A percentile compares a stretch with the other conserved stretches of the same genome.
Conservation (phyloP, 2,888 invertebrate genomes). For the Tiphia femorata region DNA sequence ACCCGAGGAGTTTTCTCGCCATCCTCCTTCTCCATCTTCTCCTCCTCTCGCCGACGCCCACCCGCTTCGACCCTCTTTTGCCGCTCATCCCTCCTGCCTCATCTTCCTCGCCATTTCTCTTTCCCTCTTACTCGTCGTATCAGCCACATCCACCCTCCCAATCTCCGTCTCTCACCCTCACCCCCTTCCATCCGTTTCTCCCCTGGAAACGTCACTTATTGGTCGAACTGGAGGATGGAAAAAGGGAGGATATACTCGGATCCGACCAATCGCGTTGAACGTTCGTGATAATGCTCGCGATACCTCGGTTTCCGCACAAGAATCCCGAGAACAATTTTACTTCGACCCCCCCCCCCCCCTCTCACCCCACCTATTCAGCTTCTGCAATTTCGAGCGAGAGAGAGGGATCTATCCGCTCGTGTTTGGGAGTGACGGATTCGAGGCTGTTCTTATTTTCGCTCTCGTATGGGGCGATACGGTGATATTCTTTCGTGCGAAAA, state of each 20-base stretch:
- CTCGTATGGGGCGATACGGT: no score
- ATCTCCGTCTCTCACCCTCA: constrained; percentile 9
- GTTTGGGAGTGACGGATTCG: no score
- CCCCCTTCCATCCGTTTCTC: constrained; percentile 22
- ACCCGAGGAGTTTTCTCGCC: constrained; percentile 38
- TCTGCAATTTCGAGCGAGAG: no score
- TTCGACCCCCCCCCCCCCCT: no score
- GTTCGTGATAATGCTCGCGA: constrained; percentile 37
- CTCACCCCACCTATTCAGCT: no score
- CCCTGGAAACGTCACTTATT: constrained; percentile 58
- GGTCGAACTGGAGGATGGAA: constrained; percentile 45
- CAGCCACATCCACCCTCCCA: no score
- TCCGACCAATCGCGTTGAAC: constrained; percentile 48
- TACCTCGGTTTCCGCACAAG: constrained; percentile 32
- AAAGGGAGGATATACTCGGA: constrained; percentile 45
- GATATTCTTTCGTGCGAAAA: no score
- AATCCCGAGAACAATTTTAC: no score
- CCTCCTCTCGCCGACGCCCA: constrained; percentile 7
- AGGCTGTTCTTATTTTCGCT: no score
- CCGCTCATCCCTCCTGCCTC: constrained; percentile 5
- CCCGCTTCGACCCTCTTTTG: constrained; percentile 15
- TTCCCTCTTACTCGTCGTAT: constrained; percentile 3
- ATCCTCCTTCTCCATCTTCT: constrained; percentile 21
- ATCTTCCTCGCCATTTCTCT: constrained; percentile 2
- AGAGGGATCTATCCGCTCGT: no score